Evolutionary conservation across 2,113 vertebrate species (phyloP).

Genomic region (Copsychus sechellarum): DNA sequence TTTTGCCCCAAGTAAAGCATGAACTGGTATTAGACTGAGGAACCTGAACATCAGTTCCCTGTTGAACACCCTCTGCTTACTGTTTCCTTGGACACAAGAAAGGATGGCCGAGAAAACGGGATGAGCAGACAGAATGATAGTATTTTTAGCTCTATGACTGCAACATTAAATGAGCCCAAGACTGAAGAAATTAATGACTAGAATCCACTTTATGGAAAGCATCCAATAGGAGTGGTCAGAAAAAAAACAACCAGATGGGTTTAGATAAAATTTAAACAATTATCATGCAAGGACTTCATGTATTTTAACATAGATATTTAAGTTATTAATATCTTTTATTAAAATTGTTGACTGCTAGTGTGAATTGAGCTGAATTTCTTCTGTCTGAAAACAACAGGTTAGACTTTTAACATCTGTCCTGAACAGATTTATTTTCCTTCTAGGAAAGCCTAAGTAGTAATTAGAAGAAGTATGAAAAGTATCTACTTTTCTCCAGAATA

Average conservation of each 20-base stretch:
- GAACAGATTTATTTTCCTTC: not conserved
- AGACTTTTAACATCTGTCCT: not conserved
- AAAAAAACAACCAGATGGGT: not conserved
- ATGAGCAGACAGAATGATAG: not conserved
- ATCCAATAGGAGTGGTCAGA: not conserved
- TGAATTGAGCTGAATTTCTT: not conserved
- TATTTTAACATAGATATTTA: not conserved
- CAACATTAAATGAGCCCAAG: not conserved
- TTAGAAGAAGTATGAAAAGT: not conserved
- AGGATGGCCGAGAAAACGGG: not conserved
- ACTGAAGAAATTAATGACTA: not conserved
- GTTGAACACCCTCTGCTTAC: not conserved
- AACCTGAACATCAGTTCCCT: not conserved
- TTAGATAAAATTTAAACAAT: not conserved
- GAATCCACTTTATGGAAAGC: not conserved
- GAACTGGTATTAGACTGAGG: not conserved
- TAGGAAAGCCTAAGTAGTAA: not conserved
- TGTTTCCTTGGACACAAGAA: not conserved
- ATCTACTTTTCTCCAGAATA: not conserved
- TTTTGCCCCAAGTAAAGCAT: not conserved
- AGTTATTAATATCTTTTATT: not conserved
- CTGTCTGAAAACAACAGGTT: not conserved
- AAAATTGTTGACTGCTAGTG: not conserved
- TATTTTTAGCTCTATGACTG: not conserved
- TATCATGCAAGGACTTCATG: not conserved